A percentile compares a stretch with the other conserved stretches of the same genome.
These are phyloP conservation scores for Leptothorax acervorum DNA, from an alignment of 2,888 invertebrate genomes.

Conservation along the genomic window DNA sequence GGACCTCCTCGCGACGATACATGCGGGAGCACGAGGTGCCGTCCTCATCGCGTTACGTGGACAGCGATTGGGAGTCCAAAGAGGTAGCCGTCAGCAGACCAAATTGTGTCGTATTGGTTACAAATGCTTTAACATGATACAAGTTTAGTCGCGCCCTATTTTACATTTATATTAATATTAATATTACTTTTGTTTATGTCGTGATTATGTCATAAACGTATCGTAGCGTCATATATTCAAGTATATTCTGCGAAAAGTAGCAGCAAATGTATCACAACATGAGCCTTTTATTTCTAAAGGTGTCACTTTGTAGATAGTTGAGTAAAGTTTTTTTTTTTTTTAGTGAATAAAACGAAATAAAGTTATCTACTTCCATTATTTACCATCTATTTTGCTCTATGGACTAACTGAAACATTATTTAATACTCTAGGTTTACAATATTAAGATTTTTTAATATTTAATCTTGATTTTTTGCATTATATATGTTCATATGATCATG, in stretches of 20 bases:
- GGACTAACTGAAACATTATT: neutral
- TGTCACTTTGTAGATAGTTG: neutral
- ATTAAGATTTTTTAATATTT: neutral
- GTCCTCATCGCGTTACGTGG: constrained; percentile 88
- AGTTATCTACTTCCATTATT: neutral
- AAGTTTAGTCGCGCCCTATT: neutral
- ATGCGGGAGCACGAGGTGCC: constrained; percentile 88
- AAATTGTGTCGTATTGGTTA: neutral
- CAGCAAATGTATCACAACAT: neutral
- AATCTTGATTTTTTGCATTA: neutral
- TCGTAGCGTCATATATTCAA: neutral
- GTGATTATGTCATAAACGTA: neutral
- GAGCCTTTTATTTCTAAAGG: neutral
- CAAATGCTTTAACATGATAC: neutral
- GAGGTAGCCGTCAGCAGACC: constrained; percentile 86
- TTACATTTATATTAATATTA: neutral
- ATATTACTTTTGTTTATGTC: neutral
- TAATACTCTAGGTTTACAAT: neutral
- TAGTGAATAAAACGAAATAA: neutral
- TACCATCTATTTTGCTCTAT: neutral
- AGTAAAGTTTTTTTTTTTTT: too few species aligned
- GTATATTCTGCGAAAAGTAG: neutral
- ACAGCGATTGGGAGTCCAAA: constrained; percentile 93
- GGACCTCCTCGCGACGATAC: constrained; percentile 89
- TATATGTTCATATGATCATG: neutral